These are phyloP conservation scores for Drosophila parabipectinata DNA, from an alignment of 1,140 invertebrate species.

Conservation along the genomic window DNA sequence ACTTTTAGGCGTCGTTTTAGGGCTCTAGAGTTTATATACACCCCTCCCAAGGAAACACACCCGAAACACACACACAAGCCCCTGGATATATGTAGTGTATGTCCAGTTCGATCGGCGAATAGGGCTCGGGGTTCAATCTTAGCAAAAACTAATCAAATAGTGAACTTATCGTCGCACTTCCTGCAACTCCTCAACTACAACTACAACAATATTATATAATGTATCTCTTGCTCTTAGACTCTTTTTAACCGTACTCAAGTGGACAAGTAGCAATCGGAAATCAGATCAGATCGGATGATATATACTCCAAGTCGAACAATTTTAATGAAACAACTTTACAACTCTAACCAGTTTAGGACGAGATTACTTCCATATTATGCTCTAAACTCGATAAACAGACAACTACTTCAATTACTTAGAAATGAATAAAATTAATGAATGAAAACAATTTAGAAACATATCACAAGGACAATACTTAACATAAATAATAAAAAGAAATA, in stretches of 20 bases:
- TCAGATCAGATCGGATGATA: constrained; percentile 27
- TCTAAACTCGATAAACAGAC: constrained; percentile 77
- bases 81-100: constrained; percentile 21
- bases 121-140: constrained; percentile 71
- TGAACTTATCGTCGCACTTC: constrained; percentile 79
- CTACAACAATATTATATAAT: constrained; percentile 34
- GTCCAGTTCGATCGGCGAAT: constrained; percentile 13
- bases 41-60: constrained; percentile 5
- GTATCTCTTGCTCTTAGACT: constrained; percentile 70
- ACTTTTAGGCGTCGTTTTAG: constrained; percentile 78
- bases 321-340: constrained; percentile 72
- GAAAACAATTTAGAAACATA: constrained; percentile 84
- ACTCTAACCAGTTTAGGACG: constrained; percentile 76
- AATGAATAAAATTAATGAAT: constrained; percentile 76
- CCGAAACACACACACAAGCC: constrained; percentile 10
- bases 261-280: constrained; percentile 46
- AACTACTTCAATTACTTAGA: constrained; percentile 83
- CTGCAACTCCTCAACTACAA: constrained; percentile 37
- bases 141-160: constrained; percentile 76
- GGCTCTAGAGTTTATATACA: constrained; percentile 72
- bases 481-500: constrained; percentile 59
- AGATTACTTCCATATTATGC: constrained; percentile 80
- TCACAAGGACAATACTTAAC: constrained; percentile 84
- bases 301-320: constrained; percentile 46
- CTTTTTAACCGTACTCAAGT: constrained; percentile 57